Percentiles rank a stretch among this genome's conserved stretches.
Conservation (phyloP, 1,140 invertebrate genomes). For the Scaptomyza hsui region DNA sequence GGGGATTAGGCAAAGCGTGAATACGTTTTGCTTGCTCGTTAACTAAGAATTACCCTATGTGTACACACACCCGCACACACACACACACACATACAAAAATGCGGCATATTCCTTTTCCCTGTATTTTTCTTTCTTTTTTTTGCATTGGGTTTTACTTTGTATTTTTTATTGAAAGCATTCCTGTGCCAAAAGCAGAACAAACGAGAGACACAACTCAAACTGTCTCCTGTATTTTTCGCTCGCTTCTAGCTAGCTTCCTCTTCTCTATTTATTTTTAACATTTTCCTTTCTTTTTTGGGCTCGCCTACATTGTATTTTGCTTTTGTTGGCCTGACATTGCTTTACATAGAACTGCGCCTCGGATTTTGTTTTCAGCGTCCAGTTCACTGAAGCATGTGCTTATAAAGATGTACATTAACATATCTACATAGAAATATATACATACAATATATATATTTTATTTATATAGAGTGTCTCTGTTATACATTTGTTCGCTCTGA, state of each 20-base stretch:
- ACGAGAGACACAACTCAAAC: slow-evolving; percentile 24
- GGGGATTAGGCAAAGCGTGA: slow-evolving; percentile 72
- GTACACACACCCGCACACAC: slow-evolving; percentile 12
- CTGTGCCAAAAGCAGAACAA: slow-evolving; percentile 30
- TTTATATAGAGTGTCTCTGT: neutral
- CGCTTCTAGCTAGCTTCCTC: neutral
- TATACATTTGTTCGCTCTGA: slow-evolving; percentile 20
- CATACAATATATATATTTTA: neutral
- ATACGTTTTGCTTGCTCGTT: slow-evolving; percentile 76
- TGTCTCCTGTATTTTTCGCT: slow-evolving; percentile 1
- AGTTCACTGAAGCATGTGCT: slow-evolving; percentile 44
- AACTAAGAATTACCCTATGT: slow-evolving; percentile 74
- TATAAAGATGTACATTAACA: slow-evolving; percentile 37
- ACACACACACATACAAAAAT: slow-evolving; percentile 18
- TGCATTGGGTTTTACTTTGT: slow-evolving; percentile 51
- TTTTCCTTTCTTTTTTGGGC: neutral
- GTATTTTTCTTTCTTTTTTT: slow-evolving; percentile 27
- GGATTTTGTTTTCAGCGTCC: slow-evolving; percentile 41
- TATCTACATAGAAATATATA: slow-evolving; percentile 6
- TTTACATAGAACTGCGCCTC: slow-evolving; percentile 39
- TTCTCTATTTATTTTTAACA: neutral
- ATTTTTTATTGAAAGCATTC: slow-evolving; percentile 67
- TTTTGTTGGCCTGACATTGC: slow-evolving; percentile 37
- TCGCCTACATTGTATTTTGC: slow-evolving; percentile 19
- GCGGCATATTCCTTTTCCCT: slow-evolving; percentile 15